These are phyloP conservation scores for Nemopilema nomurai DNA, from an alignment of 30 jellyfish, hydroid and myxozoan species.

Conservation along the genomic window DNA sequence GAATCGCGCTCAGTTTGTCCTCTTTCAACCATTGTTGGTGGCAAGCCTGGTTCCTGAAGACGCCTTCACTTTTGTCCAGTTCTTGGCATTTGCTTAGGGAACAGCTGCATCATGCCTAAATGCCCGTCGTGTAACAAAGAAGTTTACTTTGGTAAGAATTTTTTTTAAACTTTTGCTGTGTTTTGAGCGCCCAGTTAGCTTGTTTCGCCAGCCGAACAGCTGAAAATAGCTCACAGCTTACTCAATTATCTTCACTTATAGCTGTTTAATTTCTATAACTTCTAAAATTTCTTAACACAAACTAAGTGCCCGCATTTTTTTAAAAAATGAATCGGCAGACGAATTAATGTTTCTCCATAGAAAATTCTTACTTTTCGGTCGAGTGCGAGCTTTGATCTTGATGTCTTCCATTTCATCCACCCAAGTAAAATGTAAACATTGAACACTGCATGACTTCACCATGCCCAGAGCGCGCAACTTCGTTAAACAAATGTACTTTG, in stretches of 20 bases:
- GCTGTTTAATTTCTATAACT: too few species aligned
- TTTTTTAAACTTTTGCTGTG: background rate
- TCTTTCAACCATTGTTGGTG: too few species aligned
- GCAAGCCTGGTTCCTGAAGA: background rate
- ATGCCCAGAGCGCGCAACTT: background rate
- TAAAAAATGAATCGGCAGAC: too few species aligned
- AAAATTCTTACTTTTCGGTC: too few species aligned
- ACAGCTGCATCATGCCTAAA: slow-evolving; percentile 58
- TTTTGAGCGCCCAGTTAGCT: background rate
- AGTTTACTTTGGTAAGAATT: slow-evolving; percentile 72
- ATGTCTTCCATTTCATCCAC: too few species aligned
- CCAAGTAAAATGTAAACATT: background rate
- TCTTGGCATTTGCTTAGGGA: background rate
- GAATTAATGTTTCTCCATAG: too few species aligned
- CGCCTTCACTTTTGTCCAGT: background rate
- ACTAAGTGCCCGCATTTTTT: too few species aligned
- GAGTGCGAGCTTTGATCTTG: too few species aligned
- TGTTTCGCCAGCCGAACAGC: too few species aligned
- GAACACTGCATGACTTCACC: background rate
- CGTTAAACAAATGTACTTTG: background rate
- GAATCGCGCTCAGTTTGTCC: background rate
- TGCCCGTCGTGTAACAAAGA: slow-evolving; percentile 73
- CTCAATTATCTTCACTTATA: too few species aligned
- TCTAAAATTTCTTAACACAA: too few species aligned
- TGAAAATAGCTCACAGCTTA: too few species aligned